These are phyloP conservation scores for Danio choprae DNA, from an alignment of 2,797 vertebrate genomes.

Conservation along the genomic window DNA sequence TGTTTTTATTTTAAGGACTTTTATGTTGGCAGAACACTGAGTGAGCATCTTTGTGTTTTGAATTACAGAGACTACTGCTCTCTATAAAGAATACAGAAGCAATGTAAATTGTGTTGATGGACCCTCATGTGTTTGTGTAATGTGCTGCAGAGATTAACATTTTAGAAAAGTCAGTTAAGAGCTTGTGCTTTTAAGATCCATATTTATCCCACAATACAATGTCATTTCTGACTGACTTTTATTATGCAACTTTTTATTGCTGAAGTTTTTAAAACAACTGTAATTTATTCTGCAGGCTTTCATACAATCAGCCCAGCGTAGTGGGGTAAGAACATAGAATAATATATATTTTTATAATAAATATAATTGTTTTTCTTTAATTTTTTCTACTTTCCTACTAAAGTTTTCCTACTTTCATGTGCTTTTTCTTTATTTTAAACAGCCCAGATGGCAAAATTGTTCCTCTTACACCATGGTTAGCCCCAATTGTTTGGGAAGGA, in stretches of 20 bases:
- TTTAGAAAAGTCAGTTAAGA: background rate
- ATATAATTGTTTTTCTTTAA: background rate
- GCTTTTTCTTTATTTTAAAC: constrained; percentile 12
- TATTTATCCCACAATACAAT: background rate
- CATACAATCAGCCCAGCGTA: constrained; percentile 3
- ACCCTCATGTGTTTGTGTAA: too few species aligned
- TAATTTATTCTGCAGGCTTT: constrained; percentile 8
- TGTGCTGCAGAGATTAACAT: background rate
- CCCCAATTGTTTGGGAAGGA: constrained; percentile 75
- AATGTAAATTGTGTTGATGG: too few species aligned
- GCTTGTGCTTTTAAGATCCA: background rate
- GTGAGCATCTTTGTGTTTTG: too few species aligned
- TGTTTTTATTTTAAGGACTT: too few species aligned
- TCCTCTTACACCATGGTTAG: constrained; percentile 72
- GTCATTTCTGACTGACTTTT: too few species aligned
- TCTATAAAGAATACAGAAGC: too few species aligned
- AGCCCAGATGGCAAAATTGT: constrained; percentile 68
- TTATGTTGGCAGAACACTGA: too few species aligned
- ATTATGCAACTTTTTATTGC: background rate
- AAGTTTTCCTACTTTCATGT: too few species aligned
- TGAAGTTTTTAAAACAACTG: background rate
- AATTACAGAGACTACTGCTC: too few species aligned
- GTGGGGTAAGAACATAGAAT: constrained; percentile 4
- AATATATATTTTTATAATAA: background rate
- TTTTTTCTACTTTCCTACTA: too few species aligned